Conservation (phyloP, 2,797 vertebrate species). For the Darevskia nairensis region DNA sequence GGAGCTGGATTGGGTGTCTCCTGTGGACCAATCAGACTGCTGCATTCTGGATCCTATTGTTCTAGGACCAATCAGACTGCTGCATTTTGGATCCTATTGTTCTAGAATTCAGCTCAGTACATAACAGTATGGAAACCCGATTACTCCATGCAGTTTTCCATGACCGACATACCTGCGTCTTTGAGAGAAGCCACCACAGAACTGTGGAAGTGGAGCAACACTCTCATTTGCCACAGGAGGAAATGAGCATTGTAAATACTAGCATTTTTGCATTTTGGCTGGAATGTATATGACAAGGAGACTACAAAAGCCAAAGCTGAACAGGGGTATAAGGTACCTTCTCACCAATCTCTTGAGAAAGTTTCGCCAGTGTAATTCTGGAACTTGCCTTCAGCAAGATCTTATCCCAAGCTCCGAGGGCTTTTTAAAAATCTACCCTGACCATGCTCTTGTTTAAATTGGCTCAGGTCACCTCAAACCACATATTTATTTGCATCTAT, state of each 20-base stretch:
- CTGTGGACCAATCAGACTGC: too few species aligned
- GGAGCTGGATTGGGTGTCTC: too few species aligned
- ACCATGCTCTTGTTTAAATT: background rate
- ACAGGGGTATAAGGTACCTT: background rate
- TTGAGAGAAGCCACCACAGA: constrained; percentile 27
- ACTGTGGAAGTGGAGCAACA: background rate
- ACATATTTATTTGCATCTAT: background rate
- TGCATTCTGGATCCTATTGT: too few species aligned
- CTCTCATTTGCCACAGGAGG: background rate
- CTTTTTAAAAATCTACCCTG: background rate
- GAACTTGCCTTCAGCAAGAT: background rate
- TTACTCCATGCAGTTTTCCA: constrained; percentile 46
- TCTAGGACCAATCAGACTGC: too few species aligned
- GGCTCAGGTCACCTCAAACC: background rate
- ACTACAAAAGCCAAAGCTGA: constrained; percentile 6
- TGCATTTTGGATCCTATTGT: too few species aligned
- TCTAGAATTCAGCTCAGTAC: too few species aligned
- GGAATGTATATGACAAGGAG: background rate
- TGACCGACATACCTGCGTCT: constrained; percentile 48
- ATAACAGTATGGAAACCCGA: constrained; percentile 59
- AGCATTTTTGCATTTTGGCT: constrained; percentile 7
- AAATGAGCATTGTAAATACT: constrained; percentile 21
- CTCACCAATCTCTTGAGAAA: background rate
- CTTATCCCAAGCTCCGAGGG: too few species aligned
- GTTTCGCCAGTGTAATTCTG: background rate